Evolutionary conservation across 2,888 invertebrate species (phyloP), one percentile per base, ranked within the genome.

Genomic region (Eulithis testata): DNA sequence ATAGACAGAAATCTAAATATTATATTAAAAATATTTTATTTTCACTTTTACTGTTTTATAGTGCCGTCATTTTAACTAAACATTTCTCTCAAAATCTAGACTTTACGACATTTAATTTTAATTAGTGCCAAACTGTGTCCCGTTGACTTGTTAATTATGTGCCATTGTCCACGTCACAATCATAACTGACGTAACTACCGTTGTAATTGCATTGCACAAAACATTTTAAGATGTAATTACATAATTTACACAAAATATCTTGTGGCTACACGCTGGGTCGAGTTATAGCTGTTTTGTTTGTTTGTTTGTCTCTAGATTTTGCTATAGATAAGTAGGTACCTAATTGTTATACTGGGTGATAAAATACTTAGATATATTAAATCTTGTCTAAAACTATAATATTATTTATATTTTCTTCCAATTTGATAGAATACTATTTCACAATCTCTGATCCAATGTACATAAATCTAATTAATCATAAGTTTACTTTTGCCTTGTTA

Each of bases 141-240:
- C 43, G 43, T 54, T 67, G 63, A 66, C 63, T 58, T 45, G 58
- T 60, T 67, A 60, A 67, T 60, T 53, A 50, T 45, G 44, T 53
- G n/a, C 65, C 44, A 65, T 68, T 68, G 65, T 68, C 68, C 57
- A 12, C 58, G 58, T 65, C 68, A 62, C 44, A 51, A 59, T 50
- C 4, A 21, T 2, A 61, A 56, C 51, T 65, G 59, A 59, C 56
- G 37, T 63, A 49, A 63, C 55, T 40, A 53, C 49, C 14, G 53
- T 40, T 64, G n/a, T 62, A 68, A 68, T 65, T 65, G 47, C 53
- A 52, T 53, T 61, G 58, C 47, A 64, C 58, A 50, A 47, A 59
- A 52, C 49, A 52, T 61, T 68, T 54, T 58, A 54, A 40, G 62
- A 56, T 59, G 63, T 65, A 55, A 68, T 62, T 66, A 63, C 60